phyloP scores from a whole-genome alignment of 2,113 vertebrate genomes.

The Vimba vimba region DNA sequence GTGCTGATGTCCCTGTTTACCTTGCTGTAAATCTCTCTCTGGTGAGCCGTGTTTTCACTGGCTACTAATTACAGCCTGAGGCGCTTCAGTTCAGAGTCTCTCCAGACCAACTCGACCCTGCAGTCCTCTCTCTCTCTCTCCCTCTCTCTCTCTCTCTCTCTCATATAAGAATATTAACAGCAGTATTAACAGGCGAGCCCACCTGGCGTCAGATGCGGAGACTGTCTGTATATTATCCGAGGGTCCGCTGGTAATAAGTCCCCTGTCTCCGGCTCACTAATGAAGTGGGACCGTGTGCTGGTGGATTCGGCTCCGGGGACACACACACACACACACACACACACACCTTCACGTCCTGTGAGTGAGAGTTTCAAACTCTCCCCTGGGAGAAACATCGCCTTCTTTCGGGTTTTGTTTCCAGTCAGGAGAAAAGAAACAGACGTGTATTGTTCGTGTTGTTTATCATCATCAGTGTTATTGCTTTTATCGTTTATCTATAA shows the following conservation, averaged over 20 bases:
- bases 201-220: slow-evolving; percentile 45
- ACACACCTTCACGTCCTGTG: background rate
- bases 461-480: background rate
- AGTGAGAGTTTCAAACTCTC: slow-evolving; percentile 1
- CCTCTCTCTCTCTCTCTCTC: slow-evolving; percentile 33
- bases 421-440: slow-evolving; percentile 7
- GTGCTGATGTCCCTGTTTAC: slow-evolving; percentile 44
- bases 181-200: slow-evolving; percentile 35
- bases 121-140: slow-evolving; percentile 2
- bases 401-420: slow-evolving; percentile 25
- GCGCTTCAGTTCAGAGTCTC: slow-evolving; percentile 61
- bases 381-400: background rate
- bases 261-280: slow-evolving; percentile 48
- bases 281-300: slow-evolving; percentile 39
- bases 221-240: background rate
- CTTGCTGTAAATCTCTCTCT: slow-evolving; percentile 61
- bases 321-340: background rate
- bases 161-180: slow-evolving; percentile 3
- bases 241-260: slow-evolving; percentile 49
- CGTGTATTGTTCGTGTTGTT: no score
- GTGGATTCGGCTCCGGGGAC: slow-evolving; percentile 30
- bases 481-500: background rate
- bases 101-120: slow-evolving; percentile 36
- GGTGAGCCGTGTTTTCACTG: slow-evolving; percentile 72
- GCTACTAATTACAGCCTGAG: slow-evolving; percentile 76